A percentile compares a stretch with the other conserved stretches of the same genome.
Conservation (phyloP, 2,113 vertebrate species). For the Camelus dromedarius region DNA sequence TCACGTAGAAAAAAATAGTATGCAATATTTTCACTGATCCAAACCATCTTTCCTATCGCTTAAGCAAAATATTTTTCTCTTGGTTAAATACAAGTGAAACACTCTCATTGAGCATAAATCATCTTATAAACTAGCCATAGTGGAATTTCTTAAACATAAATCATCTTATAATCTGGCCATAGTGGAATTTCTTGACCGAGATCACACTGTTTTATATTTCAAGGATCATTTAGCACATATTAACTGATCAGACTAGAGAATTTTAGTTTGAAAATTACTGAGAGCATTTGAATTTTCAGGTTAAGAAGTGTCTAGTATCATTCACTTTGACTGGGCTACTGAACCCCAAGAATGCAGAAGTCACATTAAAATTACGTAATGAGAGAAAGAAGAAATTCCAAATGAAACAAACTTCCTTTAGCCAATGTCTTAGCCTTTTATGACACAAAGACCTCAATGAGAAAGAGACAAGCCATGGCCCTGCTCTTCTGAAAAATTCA, state of each 20-base stretch:
- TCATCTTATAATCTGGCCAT: neutral
- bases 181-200: neutral
- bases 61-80: slow-evolving; percentile 44
- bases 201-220: neutral
- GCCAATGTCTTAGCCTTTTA: neutral
- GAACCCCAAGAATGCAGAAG: slow-evolving; percentile 24
- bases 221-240: neutral
- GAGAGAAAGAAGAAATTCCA: slow-evolving; percentile 1
- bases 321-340: neutral
- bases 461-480: neutral
- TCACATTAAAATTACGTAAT: slow-evolving; percentile 8
- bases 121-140: neutral
- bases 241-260: neutral
- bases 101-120: slow-evolving; percentile 38
- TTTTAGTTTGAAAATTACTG: neutral
- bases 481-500: neutral
- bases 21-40: neutral
- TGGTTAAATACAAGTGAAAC: slow-evolving; percentile 4
- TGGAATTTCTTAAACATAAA: neutral
- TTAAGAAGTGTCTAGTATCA: neutral
- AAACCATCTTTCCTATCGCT: neutral
- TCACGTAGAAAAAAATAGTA: neutral
- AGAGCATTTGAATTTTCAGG: slow-evolving; percentile 30
- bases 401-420: slow-evolving; percentile 54
- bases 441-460: neutral